Percentiles rank a stretch among this genome's conserved stretches.
Evolutionary conservation across 2,797 vertebrate species (phyloP).

Genomic region (Hapalemur alaotrensis): DNA sequence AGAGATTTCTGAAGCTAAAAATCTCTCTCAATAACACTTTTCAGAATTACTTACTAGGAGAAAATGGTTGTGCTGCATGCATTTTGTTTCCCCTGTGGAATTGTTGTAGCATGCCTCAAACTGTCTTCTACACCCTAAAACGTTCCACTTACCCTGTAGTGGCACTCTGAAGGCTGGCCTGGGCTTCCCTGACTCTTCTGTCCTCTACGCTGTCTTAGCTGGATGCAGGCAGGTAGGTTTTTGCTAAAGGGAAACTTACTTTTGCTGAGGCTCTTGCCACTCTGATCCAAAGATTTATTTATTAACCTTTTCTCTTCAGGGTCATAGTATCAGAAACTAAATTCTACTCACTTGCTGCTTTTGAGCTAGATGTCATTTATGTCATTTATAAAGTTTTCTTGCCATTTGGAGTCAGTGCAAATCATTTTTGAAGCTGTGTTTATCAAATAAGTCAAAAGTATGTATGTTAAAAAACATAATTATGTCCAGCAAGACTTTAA

Average conservation of each 20-base stretch:
- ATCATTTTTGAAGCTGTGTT: slow-evolving; percentile 18
- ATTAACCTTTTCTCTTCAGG: background rate
- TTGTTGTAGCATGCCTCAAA: background rate
- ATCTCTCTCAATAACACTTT: background rate
- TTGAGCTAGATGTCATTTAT: background rate
- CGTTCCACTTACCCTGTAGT: background rate
- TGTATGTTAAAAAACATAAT: background rate
- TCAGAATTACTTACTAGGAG: background rate
- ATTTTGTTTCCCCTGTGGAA: background rate
- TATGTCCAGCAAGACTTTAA: background rate
- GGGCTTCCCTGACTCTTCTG: background rate
- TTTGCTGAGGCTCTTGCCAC: background rate
- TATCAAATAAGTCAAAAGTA: slow-evolving; percentile 2
- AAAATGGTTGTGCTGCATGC: background rate
- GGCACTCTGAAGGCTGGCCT: background rate
- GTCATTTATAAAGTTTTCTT: slow-evolving; percentile 3
- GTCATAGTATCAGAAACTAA: background rate
- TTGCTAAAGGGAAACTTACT: background rate
- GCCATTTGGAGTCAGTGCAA: background rate
- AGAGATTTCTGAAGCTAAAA: slow-evolving; percentile 49
- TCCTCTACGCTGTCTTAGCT: background rate
- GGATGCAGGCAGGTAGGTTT: background rate
- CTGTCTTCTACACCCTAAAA: background rate
- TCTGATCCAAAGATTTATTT: background rate
- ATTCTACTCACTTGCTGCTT: background rate